Conservation (phyloP, 2,888 invertebrate species). For the Cerceris ruficornis region DNA sequence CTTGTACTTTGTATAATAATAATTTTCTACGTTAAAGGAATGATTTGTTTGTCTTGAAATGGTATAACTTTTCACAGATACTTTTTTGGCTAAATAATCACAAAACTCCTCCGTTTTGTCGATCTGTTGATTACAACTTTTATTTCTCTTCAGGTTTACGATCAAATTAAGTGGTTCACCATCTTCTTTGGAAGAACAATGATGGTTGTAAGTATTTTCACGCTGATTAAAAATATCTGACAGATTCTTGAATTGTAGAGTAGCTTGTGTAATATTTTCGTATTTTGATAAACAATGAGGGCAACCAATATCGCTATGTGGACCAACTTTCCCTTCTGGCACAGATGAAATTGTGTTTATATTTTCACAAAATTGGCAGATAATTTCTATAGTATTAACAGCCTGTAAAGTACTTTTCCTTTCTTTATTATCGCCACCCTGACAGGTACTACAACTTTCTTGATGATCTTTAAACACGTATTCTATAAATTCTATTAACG, state of each 20-base stretch:
- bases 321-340: slow-evolving; percentile 11
- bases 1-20: slow-evolving; percentile 57
- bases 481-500: slow-evolving; percentile 27
- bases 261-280: slow-evolving; percentile 25
- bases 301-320: slow-evolving; percentile 16
- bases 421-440: slow-evolving; percentile 25
- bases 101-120: slow-evolving; percentile 24
- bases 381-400: slow-evolving; percentile 13
- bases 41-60: slow-evolving; percentile 48
- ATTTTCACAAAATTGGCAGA: slow-evolving; percentile 15
- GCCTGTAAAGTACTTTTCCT: slow-evolving; percentile 29
- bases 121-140: slow-evolving; percentile 14
- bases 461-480: slow-evolving; percentile 29
- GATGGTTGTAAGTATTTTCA: slow-evolving; percentile 30
- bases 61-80: slow-evolving; percentile 27
- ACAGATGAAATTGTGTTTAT: slow-evolving; percentile 24
- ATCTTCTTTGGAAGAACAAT: slow-evolving; percentile 34
- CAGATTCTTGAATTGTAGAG: slow-evolving; percentile 21
- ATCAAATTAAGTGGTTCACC: slow-evolving; percentile 56
- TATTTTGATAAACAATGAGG: slow-evolving; percentile 30
- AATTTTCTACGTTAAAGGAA: slow-evolving; percentile 54
- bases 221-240: slow-evolving; percentile 37
- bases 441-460: slow-evolving; percentile 41
- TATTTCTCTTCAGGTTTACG: slow-evolving; percentile 30
- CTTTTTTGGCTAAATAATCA: slow-evolving; percentile 28